Evolutionary conservation across 1,140 invertebrate species (phyloP), one percentile per base, ranked within the genome.

Genomic region (Eurosta solidaginis): DNA sequence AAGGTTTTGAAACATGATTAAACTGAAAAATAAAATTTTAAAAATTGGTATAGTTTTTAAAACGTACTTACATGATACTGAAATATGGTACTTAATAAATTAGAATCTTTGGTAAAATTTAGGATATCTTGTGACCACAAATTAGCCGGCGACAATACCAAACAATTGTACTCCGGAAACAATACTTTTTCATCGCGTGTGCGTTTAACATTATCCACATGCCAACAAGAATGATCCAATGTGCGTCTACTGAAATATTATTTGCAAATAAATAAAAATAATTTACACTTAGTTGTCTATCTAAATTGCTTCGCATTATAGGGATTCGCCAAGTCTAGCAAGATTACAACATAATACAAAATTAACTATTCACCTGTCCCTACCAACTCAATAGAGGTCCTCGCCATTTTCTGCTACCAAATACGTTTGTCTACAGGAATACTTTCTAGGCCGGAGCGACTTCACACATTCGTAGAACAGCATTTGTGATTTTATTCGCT

Each of bases 141-240:
- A 89, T 97, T 97, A 0, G 96, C 96, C 0, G 97, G 97, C 3
- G 97, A 98, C 0, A 98, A 87, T n/a, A 97, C 88, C 0, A 99
- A 89, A 87, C 97, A 99, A 86, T 93, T 94, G 85, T 96, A 98
- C 85, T 98, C 94, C 0, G 97, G 97, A 33, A 97, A 89, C 40
- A 68, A 68, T 78, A 95, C 89, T 82, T 89, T 91, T 83, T 83
- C 87, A 84, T 85, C 88, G 85, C 80, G 89, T 88, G 81, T 88
- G 77, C 91, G 90, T 81, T 94, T 93, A 1, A 95, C 91, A 78
- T 92, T 91, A 83, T 96, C 96, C 49, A 98, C 92, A 84, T 96
- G 95, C 47, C 97, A 91, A 88, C 97, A 98, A 54, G 96, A 89
- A 84, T 97, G 93, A 50, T 92, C 91, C 77, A 97, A 89, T 78